A percentile compares a stretch with the other conserved stretches of the same genome.
Conservation (phyloP, 2,113 vertebrate genomes). For the Scatophagus argus region DNA sequence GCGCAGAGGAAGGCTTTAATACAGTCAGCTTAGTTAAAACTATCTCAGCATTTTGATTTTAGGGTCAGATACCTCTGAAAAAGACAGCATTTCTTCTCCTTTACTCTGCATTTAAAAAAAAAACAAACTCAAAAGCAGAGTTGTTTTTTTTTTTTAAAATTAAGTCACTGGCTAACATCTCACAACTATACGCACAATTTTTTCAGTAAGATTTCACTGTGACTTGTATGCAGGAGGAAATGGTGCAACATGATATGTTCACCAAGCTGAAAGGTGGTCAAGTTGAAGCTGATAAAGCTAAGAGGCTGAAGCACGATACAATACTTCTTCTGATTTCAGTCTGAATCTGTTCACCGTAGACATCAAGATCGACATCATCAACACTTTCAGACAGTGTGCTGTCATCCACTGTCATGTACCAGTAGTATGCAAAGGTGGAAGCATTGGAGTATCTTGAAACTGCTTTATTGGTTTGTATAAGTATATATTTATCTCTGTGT, state of each 20-base stretch:
- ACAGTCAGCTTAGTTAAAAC: neutral
- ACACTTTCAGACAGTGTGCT: neutral
- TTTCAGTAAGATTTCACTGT: neutral
- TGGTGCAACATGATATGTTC: neutral
- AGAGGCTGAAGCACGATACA: neutral
- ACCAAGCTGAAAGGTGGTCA: neutral
- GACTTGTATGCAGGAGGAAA: slow-evolving; percentile 28
- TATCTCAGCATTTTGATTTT: slow-evolving; percentile 8
- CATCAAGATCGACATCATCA: neutral
- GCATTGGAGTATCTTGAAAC: slow-evolving; percentile 56
- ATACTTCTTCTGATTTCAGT: neutral
- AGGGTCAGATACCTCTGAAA: slow-evolving; percentile 19
- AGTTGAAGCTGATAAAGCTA: neutral
- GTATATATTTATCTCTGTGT: slow-evolving; percentile 65
- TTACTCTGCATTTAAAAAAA: slow-evolving; percentile 1
- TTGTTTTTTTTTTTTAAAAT: slow-evolving; percentile 7
- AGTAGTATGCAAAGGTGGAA: slow-evolving; percentile 26
- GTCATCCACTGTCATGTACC: slow-evolving; percentile 8
- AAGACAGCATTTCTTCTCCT: slow-evolving; percentile 2
- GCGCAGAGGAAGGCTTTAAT: slow-evolving; percentile 9
- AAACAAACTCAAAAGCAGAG: slow-evolving; percentile 15
- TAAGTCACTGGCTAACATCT: slow-evolving; percentile 12
- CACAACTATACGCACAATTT: slow-evolving; percentile 1
- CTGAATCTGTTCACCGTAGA: slow-evolving; percentile 4
- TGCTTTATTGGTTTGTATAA: slow-evolving; percentile 62